Evolutionary conservation across 2,888 invertebrate species (phyloP), one percentile per base, ranked within the genome.

Genomic region (Luperina testacea): DNA sequence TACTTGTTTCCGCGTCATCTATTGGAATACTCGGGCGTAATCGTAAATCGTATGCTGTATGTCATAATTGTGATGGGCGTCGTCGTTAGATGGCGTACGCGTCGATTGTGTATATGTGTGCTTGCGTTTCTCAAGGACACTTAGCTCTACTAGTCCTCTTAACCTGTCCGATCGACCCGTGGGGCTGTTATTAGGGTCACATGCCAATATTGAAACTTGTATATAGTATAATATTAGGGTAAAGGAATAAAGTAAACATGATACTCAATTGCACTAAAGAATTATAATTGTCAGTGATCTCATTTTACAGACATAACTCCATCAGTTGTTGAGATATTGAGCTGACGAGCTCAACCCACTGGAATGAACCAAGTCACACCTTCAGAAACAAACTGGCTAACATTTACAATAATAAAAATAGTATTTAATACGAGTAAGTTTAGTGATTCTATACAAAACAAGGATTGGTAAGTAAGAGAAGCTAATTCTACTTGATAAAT

Each of bases 231-330:
- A 15, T 69, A 51, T 45, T 15, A 20, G 38, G 13, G 2, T 32
- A 20, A 24, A 27, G 59, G 53, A 24, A 32, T 11, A 90, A 92
- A 87, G 80, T 87, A 94, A 94, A 94, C 92, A 92, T 91, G 82
- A 81, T 27, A 72, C 85, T 64, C 78, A 95, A 96, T 96, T 96
- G 96, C 95, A 95, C 96, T 96, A 96, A 96, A 96, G 94, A 96
- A 95, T 95, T 96, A 94, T 96, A 96, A 95, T 96, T 95, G 92
- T 93, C 93, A 94, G 93, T 94, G 94, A 95, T 92, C 91, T 93
- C 90, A 93, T 92, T 92, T 91, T 82, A 85, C 82, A 88, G 77
- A 84, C 81, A 72, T 77, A 90, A 92, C 89, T 89, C 88, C 80
- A 78, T 75, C 78, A 71, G 75, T 75, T 63, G 64, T 75, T 59